phyloP scores from a whole-genome alignment of 2,113 vertebrate genomes.

The Chauna torquata region DNA sequence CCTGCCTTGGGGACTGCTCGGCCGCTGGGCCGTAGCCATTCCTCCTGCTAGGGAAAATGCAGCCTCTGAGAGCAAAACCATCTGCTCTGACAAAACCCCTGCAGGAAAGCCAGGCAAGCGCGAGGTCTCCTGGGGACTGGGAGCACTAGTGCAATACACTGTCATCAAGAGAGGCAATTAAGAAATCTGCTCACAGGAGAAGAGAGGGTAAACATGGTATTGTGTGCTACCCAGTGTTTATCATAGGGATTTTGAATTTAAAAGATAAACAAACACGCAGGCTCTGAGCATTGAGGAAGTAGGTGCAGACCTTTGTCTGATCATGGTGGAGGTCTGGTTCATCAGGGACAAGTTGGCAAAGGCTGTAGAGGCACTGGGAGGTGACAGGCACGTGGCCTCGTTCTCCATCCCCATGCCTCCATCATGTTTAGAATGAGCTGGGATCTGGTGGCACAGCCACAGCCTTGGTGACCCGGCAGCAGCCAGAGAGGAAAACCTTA shows the following conservation, averaged over 20 bases:
- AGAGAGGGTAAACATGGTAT: neutral
- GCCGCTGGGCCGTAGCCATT: neutral
- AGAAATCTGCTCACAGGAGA: slow-evolving; percentile 35
- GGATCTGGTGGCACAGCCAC: neutral
- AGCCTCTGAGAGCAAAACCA: slow-evolving; percentile 43
- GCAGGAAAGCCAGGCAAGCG: slow-evolving; percentile 40
- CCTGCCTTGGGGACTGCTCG: slow-evolving; percentile 50
- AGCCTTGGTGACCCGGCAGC: neutral
- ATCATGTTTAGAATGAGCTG: neutral
- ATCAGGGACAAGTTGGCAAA: neutral
- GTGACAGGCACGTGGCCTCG: rapidly evolving
- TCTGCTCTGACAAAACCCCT: slow-evolving; percentile 57
- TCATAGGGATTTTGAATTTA: neutral
- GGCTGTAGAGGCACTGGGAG: neutral
- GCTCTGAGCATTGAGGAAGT: neutral
- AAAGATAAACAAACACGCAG: neutral
- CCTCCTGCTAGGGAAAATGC: neutral
- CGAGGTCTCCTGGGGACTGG: neutral
- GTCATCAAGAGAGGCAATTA: slow-evolving; percentile 39
- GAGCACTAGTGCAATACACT: neutral
- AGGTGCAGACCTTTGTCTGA: neutral
- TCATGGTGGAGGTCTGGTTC: neutral
- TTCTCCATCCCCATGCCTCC: neutral
- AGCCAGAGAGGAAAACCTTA: neutral
- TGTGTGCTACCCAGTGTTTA: neutral